Evolutionary conservation across 1,140 invertebrate species (phyloP), one percentile per base, ranked within the genome.

Genomic region (Drosophila parabipectinata): DNA sequence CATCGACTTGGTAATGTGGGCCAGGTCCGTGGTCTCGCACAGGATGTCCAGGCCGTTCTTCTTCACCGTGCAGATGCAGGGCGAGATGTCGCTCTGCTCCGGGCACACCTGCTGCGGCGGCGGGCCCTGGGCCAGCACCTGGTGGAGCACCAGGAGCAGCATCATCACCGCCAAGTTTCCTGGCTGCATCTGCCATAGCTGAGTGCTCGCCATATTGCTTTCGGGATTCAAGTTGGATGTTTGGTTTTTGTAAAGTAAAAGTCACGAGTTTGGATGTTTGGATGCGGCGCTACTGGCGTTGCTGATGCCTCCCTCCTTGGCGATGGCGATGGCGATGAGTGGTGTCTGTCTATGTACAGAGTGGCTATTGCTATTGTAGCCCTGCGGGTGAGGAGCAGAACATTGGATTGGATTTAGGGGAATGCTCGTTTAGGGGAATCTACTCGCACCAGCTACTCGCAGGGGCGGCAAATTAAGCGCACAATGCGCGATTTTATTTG

Each of bases 31-130:
- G 72, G 95, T 95, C 92, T 97, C 96, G 93, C 97, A 98, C 21
- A 96, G 93, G 44, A 98, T 95, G 87, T 97, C 97, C 72, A 98
- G 93, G 5, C 97, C 97, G 75, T 96, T 96, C 90, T 96, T 97
- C 92, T 97, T 97, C 50, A 97, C 95, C 48, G 93, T 94, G 90
- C 97, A 98, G 59, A 93, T 93, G 92, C 97, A 98, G 18, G 96
- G 96, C 32, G 94, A 92, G 72, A 97, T 96, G 32, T 96, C 96
- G 61, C 84, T 92, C 58, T 94, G 93, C 44, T 94, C 88, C 12
- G 96, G 96, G 92, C 96, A 97, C 81, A 95, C 94, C 91, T 96
- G 95, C 37, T 92, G 59, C 58, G 78, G 88, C 72, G 80, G 75
- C 26, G 80, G 72, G 5, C 72, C 79, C 44, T 88, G 89, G 24